Evolutionary conservation across 2,888 invertebrate genomes (phyloP).

Genomic region (Xylota segnis): DNA sequence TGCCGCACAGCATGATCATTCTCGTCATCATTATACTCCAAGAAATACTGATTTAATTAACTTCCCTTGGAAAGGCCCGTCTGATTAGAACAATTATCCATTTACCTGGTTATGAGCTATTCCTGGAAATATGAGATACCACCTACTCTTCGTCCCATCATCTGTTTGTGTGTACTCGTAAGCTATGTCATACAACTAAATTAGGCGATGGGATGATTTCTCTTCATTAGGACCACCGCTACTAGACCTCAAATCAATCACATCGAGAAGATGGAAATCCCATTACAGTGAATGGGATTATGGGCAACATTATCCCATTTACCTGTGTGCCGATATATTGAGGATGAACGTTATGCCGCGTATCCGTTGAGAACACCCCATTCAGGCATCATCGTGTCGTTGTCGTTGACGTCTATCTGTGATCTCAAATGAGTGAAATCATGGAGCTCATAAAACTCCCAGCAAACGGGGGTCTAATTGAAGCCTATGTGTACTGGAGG

Average conservation of each 20-base stretch:
- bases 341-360: background rate
- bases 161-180: background rate
- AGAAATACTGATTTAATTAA: slow-evolving; percentile 60
- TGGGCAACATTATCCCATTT: slow-evolving; percentile 43
- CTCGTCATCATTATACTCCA: slow-evolving; percentile 10
- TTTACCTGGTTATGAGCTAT: slow-evolving; percentile 49
- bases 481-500: background rate
- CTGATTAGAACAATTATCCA: slow-evolving; percentile 50
- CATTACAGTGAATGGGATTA: slow-evolving; percentile 56
- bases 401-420: slow-evolving; percentile 1
- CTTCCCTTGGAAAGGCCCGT: slow-evolving; percentile 14
- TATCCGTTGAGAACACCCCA: background rate
- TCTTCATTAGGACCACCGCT: slow-evolving; percentile 52
- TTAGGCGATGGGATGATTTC: slow-evolving; percentile 46
- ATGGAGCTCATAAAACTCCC: background rate
- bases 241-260: slow-evolving; percentile 62
- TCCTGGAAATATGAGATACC: slow-evolving; percentile 21
- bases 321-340: slow-evolving; percentile 12
- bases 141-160: background rate
- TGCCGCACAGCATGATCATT: background rate
- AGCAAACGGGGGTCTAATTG: slow-evolving; percentile 6
- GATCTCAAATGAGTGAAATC: slow-evolving; percentile 1
- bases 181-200: too few species aligned
- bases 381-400: background rate
- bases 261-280: slow-evolving; percentile 51